Evolutionary conservation across 2,888 invertebrate genomes (phyloP).

Genomic region (Brassicogethes aeneus): DNA sequence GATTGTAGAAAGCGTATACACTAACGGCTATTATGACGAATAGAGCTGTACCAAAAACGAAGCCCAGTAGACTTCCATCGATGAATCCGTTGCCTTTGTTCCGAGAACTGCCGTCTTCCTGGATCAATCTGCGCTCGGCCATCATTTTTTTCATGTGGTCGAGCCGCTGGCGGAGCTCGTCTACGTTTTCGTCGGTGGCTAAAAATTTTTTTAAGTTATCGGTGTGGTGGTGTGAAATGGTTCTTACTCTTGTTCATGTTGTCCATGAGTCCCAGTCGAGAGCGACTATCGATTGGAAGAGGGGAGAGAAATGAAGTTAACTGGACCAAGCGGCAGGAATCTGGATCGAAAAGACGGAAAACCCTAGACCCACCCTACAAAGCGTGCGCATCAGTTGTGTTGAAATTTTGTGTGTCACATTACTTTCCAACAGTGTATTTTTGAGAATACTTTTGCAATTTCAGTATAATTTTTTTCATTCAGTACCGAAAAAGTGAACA

Average conservation of each 20-base stretch:
- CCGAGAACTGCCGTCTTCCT: slow-evolving; percentile 34
- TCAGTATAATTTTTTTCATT: not conserved
- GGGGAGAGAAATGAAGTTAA: not conserved
- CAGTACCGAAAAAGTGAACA: slow-evolving; percentile 20
- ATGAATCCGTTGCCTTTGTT: slow-evolving; percentile 51
- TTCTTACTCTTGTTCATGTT: too few relatives aligned
- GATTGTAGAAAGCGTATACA: slow-evolving; percentile 76
- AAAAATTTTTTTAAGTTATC: too few relatives aligned
- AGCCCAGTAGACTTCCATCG: slow-evolving; percentile 72
- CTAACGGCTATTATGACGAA: slow-evolving; percentile 73
- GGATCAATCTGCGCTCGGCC: slow-evolving; percentile 58
- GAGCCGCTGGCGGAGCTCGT: slow-evolving; percentile 67
- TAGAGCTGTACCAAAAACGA: slow-evolving; percentile 73
- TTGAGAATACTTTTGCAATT: not conserved
- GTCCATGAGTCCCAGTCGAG: too few relatives aligned
- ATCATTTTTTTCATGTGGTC: slow-evolving; percentile 74
- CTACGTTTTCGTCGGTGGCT: slow-evolving; percentile 58
- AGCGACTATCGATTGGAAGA: slow-evolving; percentile 20
- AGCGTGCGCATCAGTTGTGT: not conserved
- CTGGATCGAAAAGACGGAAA: slow-evolving; percentile 23
- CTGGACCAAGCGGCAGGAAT: not conserved
- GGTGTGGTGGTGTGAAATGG: not conserved
- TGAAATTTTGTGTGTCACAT: not conserved
- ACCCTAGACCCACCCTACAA: slow-evolving; percentile 14
- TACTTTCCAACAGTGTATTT: not conserved